Conservation (phyloP, 2,888 invertebrate genomes). For the Eurytoma adleriae region DNA sequence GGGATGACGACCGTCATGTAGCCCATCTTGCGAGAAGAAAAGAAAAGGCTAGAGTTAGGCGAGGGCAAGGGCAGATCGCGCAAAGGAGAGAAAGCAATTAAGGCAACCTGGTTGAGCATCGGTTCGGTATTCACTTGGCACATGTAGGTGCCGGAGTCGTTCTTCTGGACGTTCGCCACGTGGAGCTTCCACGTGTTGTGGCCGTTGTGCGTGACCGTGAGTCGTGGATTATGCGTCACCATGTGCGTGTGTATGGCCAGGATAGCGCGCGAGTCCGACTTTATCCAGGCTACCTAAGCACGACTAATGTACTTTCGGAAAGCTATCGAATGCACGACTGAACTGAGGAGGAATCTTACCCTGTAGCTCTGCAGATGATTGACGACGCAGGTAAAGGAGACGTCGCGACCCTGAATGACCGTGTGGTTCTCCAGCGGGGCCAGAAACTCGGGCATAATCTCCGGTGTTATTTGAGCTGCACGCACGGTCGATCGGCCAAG, state of each 20-base stretch:
- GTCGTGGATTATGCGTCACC: conserved; percentile 90
- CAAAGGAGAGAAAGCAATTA: neutral
- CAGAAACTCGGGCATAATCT: conserved; percentile 86
- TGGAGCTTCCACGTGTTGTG: conserved; percentile 95
- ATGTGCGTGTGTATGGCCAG: conserved; percentile 92
- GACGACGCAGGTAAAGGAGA: conserved; percentile 92
- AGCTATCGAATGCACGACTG: conserved; percentile 12
- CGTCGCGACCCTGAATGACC: conserved; percentile 90
- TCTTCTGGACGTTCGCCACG: conserved; percentile 92
- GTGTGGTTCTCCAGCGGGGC: conserved; percentile 91
- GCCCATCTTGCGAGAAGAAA: conserved; percentile 82
- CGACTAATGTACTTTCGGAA: too few relatives aligned
- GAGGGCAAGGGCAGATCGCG: neutral
- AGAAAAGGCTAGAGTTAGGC: neutral
- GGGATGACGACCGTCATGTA: conserved; percentile 91
- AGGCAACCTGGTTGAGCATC: conserved; percentile 89
- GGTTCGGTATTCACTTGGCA: conserved; percentile 95
- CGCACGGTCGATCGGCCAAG: too few relatives aligned
- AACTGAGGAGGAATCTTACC: too few relatives aligned
- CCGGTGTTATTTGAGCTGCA: conserved; percentile 84
- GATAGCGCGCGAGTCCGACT: conserved; percentile 92
- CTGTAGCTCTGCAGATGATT: conserved; percentile 91
- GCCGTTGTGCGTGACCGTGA: conserved; percentile 92
- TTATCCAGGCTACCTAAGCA: conserved; percentile 91
- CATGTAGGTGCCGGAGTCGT: conserved; percentile 95